Conservation (phyloP, 2,888 invertebrate genomes). For the Nymphalis urticae region DNA sequence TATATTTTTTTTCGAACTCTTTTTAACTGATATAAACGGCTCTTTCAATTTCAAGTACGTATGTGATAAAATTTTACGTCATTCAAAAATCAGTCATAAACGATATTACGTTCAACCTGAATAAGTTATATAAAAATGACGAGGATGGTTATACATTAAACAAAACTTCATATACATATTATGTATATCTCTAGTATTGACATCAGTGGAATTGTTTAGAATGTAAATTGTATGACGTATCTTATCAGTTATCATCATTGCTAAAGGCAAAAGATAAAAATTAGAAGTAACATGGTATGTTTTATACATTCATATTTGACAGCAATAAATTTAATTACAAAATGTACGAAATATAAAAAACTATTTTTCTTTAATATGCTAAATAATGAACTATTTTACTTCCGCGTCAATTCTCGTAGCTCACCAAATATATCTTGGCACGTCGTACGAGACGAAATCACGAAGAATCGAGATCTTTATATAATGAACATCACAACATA, state of each 20-base stretch:
- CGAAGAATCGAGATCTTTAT: constrained; percentile 51
- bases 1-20: background rate
- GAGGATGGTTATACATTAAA: too few relatives aligned
- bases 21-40: background rate
- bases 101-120: background rate
- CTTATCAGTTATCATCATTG: too few relatives aligned
- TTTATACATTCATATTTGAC: background rate
- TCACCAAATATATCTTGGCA: constrained; percentile 15
- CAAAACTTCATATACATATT: too few relatives aligned
- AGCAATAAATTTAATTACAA: background rate
- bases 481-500: constrained; percentile 52
- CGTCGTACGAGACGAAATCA: constrained; percentile 41
- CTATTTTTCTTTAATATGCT: too few relatives aligned
- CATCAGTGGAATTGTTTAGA: too few relatives aligned
- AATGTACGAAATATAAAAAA: background rate
- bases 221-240: too few relatives aligned
- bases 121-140: too few relatives aligned
- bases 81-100: background rate
- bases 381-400: constrained; percentile 9
- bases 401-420: constrained; percentile 23
- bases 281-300: too few relatives aligned
- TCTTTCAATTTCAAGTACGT: background rate
- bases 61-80: constrained; percentile 1
- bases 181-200: too few relatives aligned
- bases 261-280: too few relatives aligned